These are phyloP conservation scores for Acestrorhynchus altus DNA, from an alignment of 2,797 vertebrate species.

Conservation along the genomic window DNA sequence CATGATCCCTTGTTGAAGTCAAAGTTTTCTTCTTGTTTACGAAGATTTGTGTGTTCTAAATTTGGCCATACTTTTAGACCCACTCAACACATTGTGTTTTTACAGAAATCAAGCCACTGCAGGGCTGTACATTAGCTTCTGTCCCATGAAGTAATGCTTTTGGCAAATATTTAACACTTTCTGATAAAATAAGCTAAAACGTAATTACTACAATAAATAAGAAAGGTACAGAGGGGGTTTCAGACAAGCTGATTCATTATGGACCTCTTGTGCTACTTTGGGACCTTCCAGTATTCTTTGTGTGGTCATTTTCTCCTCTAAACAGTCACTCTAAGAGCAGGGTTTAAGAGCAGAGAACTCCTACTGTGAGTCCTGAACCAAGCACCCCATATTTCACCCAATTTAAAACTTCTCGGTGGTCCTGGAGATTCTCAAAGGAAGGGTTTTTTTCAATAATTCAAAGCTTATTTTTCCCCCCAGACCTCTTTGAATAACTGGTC, in stretches of 20 bases:
- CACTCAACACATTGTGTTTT: constrained; percentile 2
- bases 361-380: constrained; percentile 45
- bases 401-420: constrained; percentile 48
- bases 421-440: constrained; percentile 56
- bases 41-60: constrained; percentile 51
- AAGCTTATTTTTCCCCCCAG: constrained; percentile 47
- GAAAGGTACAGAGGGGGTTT: constrained; percentile 18
- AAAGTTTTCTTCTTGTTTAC: constrained; percentile 49
- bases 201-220: constrained; percentile 32
- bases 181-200: constrained; percentile 24
- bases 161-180: constrained; percentile 25
- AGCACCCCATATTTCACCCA: constrained; percentile 58
- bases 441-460: constrained; percentile 46
- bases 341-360: constrained; percentile 39
- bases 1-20: constrained; percentile 24
- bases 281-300: constrained; percentile 41
- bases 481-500: constrained; percentile 40
- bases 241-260: constrained; percentile 8
- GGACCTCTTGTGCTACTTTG: constrained; percentile 33
- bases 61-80: constrained; percentile 46
- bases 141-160: not conserved
- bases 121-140: constrained; percentile 13
- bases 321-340: constrained; percentile 45
- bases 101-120: constrained; percentile 5
- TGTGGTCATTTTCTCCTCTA: constrained; percentile 44